Base-by-base conservation (phyloP, 2,113 vertebrate genomes). In the Noctilio leporinus region DNA sequence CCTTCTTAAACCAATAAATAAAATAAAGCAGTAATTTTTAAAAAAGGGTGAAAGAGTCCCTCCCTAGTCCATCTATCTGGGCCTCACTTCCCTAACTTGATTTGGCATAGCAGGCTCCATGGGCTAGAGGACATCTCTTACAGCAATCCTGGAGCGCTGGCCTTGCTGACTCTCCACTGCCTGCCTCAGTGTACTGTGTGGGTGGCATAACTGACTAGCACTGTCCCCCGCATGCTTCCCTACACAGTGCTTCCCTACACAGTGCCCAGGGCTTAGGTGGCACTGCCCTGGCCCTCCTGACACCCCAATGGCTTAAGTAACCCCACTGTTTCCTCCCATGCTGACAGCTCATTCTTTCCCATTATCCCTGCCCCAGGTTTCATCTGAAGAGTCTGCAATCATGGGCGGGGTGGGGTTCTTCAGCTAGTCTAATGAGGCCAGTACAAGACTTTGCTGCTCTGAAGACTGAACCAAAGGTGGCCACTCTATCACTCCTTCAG, bases 281-380 rank as follows among this genome's bases (percentile, higher is more conserved):
- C 80, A 96, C 67, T 76, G 70, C 16, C 86, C 30, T 76, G 83
- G 45, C n/a, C 16, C 3, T 55, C 33, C 35, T 77, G 17, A 92
- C 51, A 93, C 57, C 49, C 49, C 0, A 5, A 77, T 45, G 77
- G 77, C 85, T 95, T 92, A 49, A 83, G 77, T 77, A 95, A 96
- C 30, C n/a, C 43, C 33, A 69, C 40, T 82, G 67, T 65, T 67
- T 92, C 96, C 90, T 97, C 86, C 88, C 73, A 70, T 11, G 47
- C 67, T 22, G 93, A 97, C 96, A 97, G 94, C 95, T 97, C 96
- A 97, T 93, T 96, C 85, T 92, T 97, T 97, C 91, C 97, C 81
- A 2, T 94, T 95, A 93, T 77, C 93, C 91, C 64, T 59, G 95
- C 94, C 92, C 96, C 73, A 96, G 97, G 93, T 97, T 96, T 96